phyloP scores from a whole-genome alignment of 1,140 invertebrate genomes.

The Anastatus disparis region DNA sequence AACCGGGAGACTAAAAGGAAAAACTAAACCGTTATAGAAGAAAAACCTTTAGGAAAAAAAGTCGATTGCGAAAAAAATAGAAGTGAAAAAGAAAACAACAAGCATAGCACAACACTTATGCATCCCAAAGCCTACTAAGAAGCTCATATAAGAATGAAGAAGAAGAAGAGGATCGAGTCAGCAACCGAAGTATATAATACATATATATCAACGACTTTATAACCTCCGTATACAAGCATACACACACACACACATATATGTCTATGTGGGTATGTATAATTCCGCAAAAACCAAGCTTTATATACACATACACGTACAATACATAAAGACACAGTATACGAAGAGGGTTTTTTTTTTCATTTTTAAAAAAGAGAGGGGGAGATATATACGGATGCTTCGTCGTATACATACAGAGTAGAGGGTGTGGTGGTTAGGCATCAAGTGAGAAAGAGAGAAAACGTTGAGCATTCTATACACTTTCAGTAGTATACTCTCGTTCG shows the following conservation, averaged over 20 bases:
- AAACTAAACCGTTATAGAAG: too few relatives aligned
- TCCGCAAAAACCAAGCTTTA: background rate
- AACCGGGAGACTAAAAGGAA: too few relatives aligned
- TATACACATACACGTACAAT: too few relatives aligned
- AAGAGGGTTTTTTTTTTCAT: too few relatives aligned
- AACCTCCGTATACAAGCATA: background rate
- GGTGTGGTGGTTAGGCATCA: conserved; percentile 43
- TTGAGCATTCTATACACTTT: too few relatives aligned
- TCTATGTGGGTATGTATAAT: too few relatives aligned
- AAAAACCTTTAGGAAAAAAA: too few relatives aligned
- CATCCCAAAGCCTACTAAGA: background rate
- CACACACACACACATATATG: background rate
- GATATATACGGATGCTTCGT: conserved; percentile 47
- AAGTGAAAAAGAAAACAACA: conserved; percentile 15
- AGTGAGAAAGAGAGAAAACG: conserved; percentile 49
- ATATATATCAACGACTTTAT: background rate
- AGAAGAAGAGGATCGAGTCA: background rate
- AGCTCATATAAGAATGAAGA: background rate
- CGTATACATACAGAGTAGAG: conserved; percentile 44
- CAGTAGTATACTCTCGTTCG: too few relatives aligned
- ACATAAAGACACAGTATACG: too few relatives aligned
- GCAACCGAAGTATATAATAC: background rate
- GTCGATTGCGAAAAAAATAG: background rate
- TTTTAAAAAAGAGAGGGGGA: too few relatives aligned
- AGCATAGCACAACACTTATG: background rate